Evolutionary conservation across 53 echinoderm and acorn worm genomes (phyloP).

Genomic region (Actinopyga echinites): DNA sequence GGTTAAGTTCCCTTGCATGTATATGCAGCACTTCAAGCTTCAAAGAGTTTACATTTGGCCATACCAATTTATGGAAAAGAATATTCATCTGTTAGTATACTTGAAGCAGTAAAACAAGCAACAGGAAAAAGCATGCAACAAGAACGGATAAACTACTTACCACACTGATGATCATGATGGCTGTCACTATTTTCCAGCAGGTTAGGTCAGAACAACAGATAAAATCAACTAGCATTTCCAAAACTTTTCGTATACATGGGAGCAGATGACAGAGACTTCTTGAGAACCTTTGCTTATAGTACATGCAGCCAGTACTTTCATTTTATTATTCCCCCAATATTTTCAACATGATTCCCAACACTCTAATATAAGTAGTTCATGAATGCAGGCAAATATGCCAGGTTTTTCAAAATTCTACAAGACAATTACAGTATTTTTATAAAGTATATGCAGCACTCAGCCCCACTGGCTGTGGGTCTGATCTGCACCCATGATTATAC

Average conservation of each 20-base stretch:
- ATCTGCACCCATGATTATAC: background rate
- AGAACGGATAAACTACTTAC: slow-evolving; percentile 8
- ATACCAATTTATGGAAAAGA: background rate
- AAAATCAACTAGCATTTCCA: slow-evolving; percentile 8
- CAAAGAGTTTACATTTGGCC: background rate
- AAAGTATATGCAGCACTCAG: background rate
- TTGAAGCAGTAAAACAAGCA: slow-evolving; percentile 12
- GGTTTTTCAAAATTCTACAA: too few relatives aligned
- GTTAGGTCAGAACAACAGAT: slow-evolving; percentile 9
- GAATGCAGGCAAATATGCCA: background rate
- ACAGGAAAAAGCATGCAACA: slow-evolving; percentile 8
- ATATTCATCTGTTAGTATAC: background rate
- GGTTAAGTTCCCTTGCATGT: too few relatives aligned
- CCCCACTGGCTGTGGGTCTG: slow-evolving; percentile 20
- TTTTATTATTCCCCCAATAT: background rate
- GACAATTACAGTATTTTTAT: slow-evolving; percentile 6
- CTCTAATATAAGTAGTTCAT: background rate
- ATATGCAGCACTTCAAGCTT: too few relatives aligned
- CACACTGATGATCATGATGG: background rate
- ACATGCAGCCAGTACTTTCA: background rate
- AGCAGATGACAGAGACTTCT: background rate
- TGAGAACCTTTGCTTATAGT: background rate
- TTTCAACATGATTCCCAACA: background rate
- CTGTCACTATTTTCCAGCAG: background rate
- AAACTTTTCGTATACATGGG: slow-evolving; percentile 17